phyloP scores from a whole-genome alignment of 2,797 vertebrate genomes.

The Cyclura pinguis region DNA sequence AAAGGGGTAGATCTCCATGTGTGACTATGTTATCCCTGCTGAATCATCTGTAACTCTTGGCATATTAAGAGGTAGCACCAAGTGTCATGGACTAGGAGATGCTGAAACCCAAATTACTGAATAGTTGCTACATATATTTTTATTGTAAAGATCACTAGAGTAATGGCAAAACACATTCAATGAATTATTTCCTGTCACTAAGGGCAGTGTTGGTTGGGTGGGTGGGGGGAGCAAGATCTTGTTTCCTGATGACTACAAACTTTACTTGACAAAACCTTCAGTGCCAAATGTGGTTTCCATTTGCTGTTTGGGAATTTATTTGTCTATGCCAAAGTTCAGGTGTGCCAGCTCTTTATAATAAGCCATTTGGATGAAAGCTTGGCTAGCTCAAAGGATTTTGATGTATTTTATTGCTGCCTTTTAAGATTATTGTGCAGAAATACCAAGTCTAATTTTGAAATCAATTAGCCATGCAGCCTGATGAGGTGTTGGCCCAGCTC shows the following conservation, averaged over 20 bases:
- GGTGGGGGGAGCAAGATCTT: slow-evolving; percentile 78
- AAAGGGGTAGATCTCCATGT: slow-evolving; percentile 77
- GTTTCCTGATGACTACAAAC: slow-evolving; percentile 82
- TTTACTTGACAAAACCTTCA: slow-evolving; percentile 82
- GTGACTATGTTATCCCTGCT: slow-evolving; percentile 81
- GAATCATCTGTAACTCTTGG: slow-evolving; percentile 70
- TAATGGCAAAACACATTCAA: slow-evolving; percentile 77
- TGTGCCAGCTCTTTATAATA: slow-evolving; percentile 88
- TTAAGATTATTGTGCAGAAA: slow-evolving; percentile 93
- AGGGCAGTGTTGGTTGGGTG: slow-evolving; percentile 58
- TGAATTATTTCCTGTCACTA: slow-evolving; percentile 84
- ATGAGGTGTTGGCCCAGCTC: slow-evolving; percentile 91
- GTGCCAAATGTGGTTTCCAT: slow-evolving; percentile 90
- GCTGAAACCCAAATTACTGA: slow-evolving; percentile 51
- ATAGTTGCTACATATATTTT: slow-evolving; percentile 72
- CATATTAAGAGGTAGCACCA: slow-evolving; percentile 62
- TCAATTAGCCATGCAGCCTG: slow-evolving; percentile 91
- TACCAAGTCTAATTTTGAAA: slow-evolving; percentile 92
- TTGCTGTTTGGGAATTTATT: slow-evolving; percentile 86
- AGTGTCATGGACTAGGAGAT: slow-evolving; percentile 61
- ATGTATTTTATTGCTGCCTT: slow-evolving; percentile 92
- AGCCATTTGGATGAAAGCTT: slow-evolving; percentile 90
- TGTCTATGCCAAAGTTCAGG: slow-evolving; percentile 88
- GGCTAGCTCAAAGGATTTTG: slow-evolving; percentile 88
- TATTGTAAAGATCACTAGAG: slow-evolving; percentile 78